Percentiles rank a stretch among this genome's conserved stretches.
Evolutionary conservation across 2,797 vertebrate genomes (phyloP).

Genomic region (Coendou prehensilis): DNA sequence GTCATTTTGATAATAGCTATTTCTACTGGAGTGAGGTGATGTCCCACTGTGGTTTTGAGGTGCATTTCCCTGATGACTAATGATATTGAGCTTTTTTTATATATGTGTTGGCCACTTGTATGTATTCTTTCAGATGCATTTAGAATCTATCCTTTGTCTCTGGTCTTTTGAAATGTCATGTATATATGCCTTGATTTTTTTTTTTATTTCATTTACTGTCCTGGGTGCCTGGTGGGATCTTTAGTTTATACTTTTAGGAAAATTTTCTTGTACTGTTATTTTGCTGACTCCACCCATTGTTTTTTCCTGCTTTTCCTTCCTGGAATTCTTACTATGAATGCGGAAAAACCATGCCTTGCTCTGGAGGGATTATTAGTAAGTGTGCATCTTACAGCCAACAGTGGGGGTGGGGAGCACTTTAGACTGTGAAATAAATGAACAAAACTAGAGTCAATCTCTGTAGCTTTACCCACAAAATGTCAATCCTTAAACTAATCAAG

Average conservation of each 20-base stretch:
- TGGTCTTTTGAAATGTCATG: constrained; percentile 42
- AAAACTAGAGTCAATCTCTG: not conserved
- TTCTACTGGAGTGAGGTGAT: not conserved
- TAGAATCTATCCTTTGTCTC: constrained; percentile 25
- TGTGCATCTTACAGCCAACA: constrained; percentile 6
- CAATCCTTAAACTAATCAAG: not conserved
- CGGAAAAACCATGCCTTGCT: constrained; percentile 39
- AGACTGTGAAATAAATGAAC: constrained; percentile 22
- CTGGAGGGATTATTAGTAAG: constrained; percentile 45
- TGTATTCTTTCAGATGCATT: not conserved
- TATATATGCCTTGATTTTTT: constrained; percentile 16
- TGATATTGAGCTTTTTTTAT: not conserved
- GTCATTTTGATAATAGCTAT: not conserved
- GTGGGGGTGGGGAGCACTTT: not conserved
- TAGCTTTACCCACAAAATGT: not conserved
- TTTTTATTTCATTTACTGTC: constrained; percentile 2
- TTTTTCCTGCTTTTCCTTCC: constrained; percentile 41
- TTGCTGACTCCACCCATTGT: not conserved
- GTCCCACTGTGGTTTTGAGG: not conserved
- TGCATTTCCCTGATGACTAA: not conserved
- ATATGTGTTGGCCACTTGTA: not conserved
- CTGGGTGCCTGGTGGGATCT: not conserved
- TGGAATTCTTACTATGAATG: constrained; percentile 1
- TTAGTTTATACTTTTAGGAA: constrained; percentile 39
- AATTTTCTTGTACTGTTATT: constrained; percentile 40